These are phyloP conservation scores for Steromphala cineraria DNA, from an alignment of 2,888 invertebrate species.

Conservation along the genomic window DNA sequence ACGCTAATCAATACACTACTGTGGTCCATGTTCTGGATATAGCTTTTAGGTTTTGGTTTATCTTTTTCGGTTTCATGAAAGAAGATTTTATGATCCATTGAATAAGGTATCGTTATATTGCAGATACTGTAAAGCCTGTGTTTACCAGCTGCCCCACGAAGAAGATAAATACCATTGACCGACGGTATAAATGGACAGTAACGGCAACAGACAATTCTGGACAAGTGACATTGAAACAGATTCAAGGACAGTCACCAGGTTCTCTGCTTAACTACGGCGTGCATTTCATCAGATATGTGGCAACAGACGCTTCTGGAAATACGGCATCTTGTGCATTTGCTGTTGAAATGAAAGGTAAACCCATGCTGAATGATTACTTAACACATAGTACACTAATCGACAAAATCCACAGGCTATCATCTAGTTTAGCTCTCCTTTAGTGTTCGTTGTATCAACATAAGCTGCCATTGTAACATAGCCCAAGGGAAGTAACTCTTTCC, in stretches of 20 bases:
- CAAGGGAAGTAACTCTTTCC: too few species aligned
- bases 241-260: neutral
- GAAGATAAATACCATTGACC: neutral
- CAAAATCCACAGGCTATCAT: too few species aligned
- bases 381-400: too few species aligned
- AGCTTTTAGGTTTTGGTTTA: too few species aligned
- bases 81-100: too few species aligned
- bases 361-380: too few species aligned
- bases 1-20: too few species aligned
- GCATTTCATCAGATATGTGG: neutral
- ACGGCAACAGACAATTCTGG: conserved; percentile 4
- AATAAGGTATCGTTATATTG: neutral
- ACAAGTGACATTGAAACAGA: neutral
- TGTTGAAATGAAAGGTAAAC: neutral
- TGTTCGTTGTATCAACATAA: too few species aligned
- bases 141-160: conserved; percentile 4
- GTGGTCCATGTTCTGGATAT: too few species aligned
- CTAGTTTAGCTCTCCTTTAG: too few species aligned
- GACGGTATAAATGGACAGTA: neutral
- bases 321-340: neutral
- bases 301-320: neutral
- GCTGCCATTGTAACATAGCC: too few species aligned
- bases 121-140: conserved; percentile 4
- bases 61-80: too few species aligned
- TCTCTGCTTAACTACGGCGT: neutral